phyloP scores from a whole-genome alignment of 1,140 invertebrate genomes.

The Drosophila virilis region DNA sequence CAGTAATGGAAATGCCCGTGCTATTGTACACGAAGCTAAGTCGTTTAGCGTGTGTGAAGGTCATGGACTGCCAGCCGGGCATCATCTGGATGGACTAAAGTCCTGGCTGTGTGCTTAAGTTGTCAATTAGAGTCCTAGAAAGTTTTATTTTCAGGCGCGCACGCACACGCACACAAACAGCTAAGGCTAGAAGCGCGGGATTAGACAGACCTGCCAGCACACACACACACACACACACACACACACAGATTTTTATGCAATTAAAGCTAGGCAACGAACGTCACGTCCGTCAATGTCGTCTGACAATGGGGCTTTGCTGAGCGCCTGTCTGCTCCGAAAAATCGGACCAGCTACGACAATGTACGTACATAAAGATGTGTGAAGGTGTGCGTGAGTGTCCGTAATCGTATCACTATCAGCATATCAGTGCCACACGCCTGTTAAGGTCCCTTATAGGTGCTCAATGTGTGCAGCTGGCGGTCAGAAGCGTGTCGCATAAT shows the following conservation, averaged over 20 bases:
- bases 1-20: not conserved
- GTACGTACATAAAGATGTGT: not conserved
- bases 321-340: not conserved
- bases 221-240: not conserved
- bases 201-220: not conserved
- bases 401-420: not conserved
- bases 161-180: not conserved
- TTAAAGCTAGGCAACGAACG: not conserved
- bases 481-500: constrained; percentile 33
- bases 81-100: not conserved
- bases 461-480: not conserved
- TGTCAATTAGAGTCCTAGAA: constrained; percentile 13
- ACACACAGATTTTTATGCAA: not conserved
- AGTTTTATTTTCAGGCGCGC: constrained; percentile 10
- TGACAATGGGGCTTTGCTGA: not conserved
- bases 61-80: not conserved
- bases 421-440: not conserved
- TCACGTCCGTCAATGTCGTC: constrained; percentile 13
- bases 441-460: not conserved
- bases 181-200: not conserved
- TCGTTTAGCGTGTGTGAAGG: constrained; percentile 3
- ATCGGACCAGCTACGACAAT: not conserved
- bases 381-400: not conserved
- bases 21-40: not conserved
- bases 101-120: constrained; percentile 10